phyloP scores from a whole-genome alignment of 2,888 invertebrate genomes.

The Athalia circularis region DNA sequence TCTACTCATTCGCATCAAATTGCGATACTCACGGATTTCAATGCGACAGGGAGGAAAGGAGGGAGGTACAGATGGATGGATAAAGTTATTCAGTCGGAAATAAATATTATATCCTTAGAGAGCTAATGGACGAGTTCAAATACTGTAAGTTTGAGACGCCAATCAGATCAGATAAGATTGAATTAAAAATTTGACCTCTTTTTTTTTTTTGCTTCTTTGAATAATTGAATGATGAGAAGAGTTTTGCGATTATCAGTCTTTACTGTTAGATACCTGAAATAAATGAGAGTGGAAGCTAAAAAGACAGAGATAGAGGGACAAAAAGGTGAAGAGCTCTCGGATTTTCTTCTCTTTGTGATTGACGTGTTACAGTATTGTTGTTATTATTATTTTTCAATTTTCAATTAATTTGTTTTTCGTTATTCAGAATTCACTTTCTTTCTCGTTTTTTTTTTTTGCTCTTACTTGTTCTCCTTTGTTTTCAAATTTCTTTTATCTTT shows the following conservation, averaged over 20 bases:
- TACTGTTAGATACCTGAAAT: not conserved
- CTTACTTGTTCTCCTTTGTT: not conserved
- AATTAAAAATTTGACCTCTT: not conserved
- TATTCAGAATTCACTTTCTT: not conserved
- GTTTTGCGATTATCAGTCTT: too few species aligned
- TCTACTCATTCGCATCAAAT: not conserved
- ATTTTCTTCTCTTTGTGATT: not conserved
- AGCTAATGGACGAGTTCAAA: slow-evolving; percentile 65
- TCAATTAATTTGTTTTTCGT: not conserved
- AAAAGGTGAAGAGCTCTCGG: not conserved
- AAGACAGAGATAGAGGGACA: not conserved
- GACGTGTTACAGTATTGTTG: slow-evolving; percentile 25
- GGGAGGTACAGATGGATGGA: too few species aligned
- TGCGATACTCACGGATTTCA: slow-evolving; percentile 22
- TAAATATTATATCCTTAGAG: slow-evolving; percentile 63
- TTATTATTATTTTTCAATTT: not conserved
- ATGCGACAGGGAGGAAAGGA: slow-evolving; percentile 55
- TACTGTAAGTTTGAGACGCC: slow-evolving; percentile 53
- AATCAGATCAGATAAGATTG: not conserved
- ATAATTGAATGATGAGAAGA: not conserved
- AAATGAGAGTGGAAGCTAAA: not conserved
- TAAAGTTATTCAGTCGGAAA: slow-evolving; percentile 55
- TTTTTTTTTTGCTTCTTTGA: not conserved
- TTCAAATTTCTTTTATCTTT: too few species aligned
- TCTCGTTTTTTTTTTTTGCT: too few species aligned